Conservation (phyloP, 2,113 vertebrate species). For the Syrmaticus mikado region DNA sequence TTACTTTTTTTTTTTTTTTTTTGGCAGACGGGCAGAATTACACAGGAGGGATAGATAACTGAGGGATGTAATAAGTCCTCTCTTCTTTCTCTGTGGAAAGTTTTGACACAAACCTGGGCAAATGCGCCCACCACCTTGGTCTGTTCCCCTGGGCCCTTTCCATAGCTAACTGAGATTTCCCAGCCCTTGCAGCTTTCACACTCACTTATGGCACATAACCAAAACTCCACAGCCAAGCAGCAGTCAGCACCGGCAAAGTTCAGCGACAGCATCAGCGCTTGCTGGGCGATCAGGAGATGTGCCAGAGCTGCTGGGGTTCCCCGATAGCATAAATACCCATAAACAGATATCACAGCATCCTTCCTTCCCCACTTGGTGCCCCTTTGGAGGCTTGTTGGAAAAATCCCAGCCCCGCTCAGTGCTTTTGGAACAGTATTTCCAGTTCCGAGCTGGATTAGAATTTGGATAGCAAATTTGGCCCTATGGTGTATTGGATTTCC, state of each 20-base stretch:
- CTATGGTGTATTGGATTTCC: slow-evolving; percentile 49
- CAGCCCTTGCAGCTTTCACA: background rate
- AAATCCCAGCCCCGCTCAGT: background rate
- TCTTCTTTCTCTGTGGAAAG: background rate
- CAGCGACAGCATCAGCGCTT: background rate
- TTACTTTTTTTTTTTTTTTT: background rate
- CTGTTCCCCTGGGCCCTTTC: background rate
- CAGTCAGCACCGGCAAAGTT: background rate
- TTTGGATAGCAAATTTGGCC: slow-evolving; percentile 57
- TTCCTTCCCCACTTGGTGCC: background rate
- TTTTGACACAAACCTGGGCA: background rate
- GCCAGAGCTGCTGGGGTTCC: background rate
- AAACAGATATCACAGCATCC: background rate
- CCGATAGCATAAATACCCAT: fast-evolving
- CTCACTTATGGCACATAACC: background rate
- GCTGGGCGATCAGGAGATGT: background rate
- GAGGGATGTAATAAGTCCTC: background rate
- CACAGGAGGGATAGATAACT: background rate
- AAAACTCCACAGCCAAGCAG: slow-evolving; percentile 21
- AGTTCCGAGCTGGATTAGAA: background rate
- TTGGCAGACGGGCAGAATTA: background rate
- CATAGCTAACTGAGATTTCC: slow-evolving; percentile 7
- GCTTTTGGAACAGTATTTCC: slow-evolving; percentile 2
- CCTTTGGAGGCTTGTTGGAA: background rate
- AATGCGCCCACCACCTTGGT: background rate